phyloP scores from a whole-genome alignment of 1,140 invertebrate genomes.

The Lithobius niger region DNA sequence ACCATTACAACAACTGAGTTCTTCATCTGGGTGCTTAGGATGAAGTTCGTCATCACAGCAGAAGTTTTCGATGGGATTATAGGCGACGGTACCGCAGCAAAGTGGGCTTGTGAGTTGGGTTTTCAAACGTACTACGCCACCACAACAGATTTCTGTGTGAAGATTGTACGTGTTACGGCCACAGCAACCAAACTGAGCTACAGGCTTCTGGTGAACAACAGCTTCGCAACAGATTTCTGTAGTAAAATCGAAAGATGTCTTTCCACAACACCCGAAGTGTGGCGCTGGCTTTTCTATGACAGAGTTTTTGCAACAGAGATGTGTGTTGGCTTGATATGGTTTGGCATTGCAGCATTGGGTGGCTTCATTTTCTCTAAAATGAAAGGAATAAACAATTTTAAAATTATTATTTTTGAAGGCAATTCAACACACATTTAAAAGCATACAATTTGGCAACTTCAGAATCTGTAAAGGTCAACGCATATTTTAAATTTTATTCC shows the following conservation, averaged over 20 bases:
- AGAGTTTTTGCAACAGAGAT: background rate
- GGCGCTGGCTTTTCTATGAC: background rate
- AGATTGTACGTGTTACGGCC: background rate
- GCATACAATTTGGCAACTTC: background rate
- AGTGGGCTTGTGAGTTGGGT: background rate
- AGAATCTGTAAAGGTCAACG: too few relatives aligned
- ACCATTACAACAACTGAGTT: background rate
- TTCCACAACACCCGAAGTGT: background rate
- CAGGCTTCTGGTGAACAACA: background rate
- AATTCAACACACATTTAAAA: background rate
- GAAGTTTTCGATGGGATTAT: background rate
- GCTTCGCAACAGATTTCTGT: slow-evolving; percentile 4
- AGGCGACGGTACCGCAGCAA: background rate
- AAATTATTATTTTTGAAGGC: background rate
- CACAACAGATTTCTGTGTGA: background rate
- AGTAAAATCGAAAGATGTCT: background rate
- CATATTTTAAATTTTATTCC: background rate
- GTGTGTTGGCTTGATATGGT: background rate
- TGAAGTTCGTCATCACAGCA: background rate
- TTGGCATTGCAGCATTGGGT: background rate
- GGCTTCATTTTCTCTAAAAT: background rate
- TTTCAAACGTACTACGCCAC: background rate
- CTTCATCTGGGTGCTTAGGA: background rate
- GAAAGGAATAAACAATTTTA: background rate
- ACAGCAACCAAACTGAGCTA: background rate